Evolutionary conservation across 2,888 invertebrate genomes (phyloP).

Genomic region (Chesias legatella): DNA sequence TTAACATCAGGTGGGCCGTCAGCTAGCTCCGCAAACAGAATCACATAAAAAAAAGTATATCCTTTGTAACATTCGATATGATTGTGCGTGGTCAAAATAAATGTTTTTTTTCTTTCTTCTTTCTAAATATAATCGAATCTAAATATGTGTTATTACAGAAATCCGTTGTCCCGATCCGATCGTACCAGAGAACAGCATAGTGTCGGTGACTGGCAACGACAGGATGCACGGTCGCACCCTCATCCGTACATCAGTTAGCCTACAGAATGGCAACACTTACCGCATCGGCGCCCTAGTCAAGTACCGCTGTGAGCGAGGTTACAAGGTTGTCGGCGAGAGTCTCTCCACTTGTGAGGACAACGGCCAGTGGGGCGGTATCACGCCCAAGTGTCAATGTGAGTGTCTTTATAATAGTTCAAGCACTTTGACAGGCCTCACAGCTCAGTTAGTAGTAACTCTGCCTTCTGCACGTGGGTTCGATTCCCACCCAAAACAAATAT

Average conservation of each 20-base stretch:
- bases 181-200: conserved; percentile 90
- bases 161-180: conserved; percentile 92
- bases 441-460: no score
- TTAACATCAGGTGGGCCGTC: no score
- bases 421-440: no score
- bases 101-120: no score
- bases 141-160: conserved; percentile 84
- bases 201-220: conserved; percentile 95
- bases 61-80: no score
- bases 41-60: no score
- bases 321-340: conserved; percentile 92
- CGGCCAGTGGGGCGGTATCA: conserved; percentile 91
- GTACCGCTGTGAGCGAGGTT: conserved; percentile 93
- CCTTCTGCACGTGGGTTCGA: no score
- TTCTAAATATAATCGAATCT: no score
- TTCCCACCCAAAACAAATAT: no score
- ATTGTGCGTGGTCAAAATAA: no score
- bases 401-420: conserved; percentile 11
- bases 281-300: conserved; percentile 92
- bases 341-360: conserved; percentile 92
- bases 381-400: conserved; percentile 92
- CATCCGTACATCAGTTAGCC: conserved; percentile 86
- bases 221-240: conserved; percentile 92
- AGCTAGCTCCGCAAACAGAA: no score
- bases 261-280: conserved; percentile 87